Base-by-base conservation (phyloP, 2,888 invertebrate species). In the Alentia gelatinosa region DNA sequence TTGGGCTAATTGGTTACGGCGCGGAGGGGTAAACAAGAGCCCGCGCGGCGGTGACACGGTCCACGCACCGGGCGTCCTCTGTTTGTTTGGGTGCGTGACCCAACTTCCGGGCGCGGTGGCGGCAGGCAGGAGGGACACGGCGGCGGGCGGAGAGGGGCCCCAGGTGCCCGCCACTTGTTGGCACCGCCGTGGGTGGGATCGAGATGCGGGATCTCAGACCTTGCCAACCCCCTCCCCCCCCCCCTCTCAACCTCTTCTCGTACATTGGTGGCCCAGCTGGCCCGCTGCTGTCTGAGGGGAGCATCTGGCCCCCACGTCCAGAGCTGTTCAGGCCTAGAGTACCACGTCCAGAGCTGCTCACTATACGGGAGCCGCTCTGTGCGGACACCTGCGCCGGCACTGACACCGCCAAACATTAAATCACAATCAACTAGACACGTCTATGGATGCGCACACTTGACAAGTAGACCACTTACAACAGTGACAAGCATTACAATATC, bases 151-250 rank as follows among this genome's bases (percentile, higher is more conserved):
- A 39, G 5, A 39, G 37, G 33, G 86, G 50, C 33, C 39, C 79
- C 79, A 79, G 37, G 79, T 79, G 79, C 39, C 39, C 3, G 79
- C 19, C 68, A 91, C 75, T 90, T 74, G 86, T 68, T 68, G 84
- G 40, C 30, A 47, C 30, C 79, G n/a, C 79, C n/a, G 39, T 79
- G 35, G 79, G 79, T 79, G 39, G 79, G 68, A 30, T 79, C 23
- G 35, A 19, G 39, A 74, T 74, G 74, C n/a, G n/a, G n/a, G n/a
- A n/a, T n/a, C n/a, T n/a, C n/a, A n/a, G n/a, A n/a, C n/a, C n/a
- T 33, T 26, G 33, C 26, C 26, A 33, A 74, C 26, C 30, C 30
- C 30, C 30, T 74, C 74, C 39, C 37, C 39, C 79, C 37, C 26
- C 37, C 23, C 79, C 79, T 15, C 39, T 39, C 35, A 39, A 79